Conservation (phyloP, 2,888 invertebrate genomes). For the Pollenia angustigena region DNA sequence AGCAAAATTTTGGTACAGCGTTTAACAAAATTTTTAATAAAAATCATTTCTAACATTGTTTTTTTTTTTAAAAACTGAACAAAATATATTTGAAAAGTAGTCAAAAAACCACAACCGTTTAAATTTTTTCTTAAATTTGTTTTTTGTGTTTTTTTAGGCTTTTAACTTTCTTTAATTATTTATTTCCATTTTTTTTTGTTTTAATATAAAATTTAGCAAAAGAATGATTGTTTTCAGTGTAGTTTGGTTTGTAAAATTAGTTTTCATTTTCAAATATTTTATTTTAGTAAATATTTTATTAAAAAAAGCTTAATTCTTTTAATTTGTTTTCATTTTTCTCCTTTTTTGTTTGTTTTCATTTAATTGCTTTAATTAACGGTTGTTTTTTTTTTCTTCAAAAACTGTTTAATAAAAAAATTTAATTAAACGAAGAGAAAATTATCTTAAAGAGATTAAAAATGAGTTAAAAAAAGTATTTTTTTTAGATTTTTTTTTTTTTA, state of each 20-base stretch:
- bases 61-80: neutral
- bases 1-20: too few relatives aligned
- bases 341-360: neutral
- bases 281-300: neutral
- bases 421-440: neutral
- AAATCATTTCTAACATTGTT: neutral
- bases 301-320: constrained; percentile 43
- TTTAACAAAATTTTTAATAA: too few relatives aligned
- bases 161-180: constrained; percentile 28
- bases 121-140: constrained; percentile 11
- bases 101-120: constrained; percentile 69
- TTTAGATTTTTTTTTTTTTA: neutral
- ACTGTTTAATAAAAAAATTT: neutral
- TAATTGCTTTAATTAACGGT: constrained; percentile 60
- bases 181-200: constrained; percentile 11
- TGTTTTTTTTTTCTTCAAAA: constrained; percentile 30
- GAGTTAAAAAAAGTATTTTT: neutral
- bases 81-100: constrained; percentile 54
- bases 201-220: constrained; percentile 52
- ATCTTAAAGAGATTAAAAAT: neutral
- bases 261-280: constrained; percentile 30
- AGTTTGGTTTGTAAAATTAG: constrained; percentile 46
- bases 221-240: constrained; percentile 62
- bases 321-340: neutral
- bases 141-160: constrained; percentile 66